Percentiles rank a stretch among this genome's conserved stretches.
phyloP scores from a whole-genome alignment of 2,113 vertebrate species.

The Piprites chloris region DNA sequence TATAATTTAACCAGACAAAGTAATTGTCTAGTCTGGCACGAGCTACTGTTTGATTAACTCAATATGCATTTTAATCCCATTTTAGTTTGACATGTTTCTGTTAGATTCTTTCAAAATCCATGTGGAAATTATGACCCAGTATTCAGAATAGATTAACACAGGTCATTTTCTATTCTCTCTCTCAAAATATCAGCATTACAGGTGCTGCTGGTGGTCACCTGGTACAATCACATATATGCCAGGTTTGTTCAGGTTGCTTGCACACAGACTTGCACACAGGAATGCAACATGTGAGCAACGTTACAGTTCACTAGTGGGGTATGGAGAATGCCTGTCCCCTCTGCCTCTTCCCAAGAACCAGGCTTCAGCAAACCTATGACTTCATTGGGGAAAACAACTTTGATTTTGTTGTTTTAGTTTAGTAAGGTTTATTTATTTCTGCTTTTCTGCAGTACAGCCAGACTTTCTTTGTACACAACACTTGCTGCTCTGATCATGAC shows the following conservation, averaged over 20 bases:
- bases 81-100: background rate
- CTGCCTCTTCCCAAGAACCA: background rate
- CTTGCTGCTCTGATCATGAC: background rate
- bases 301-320: background rate
- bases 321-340: background rate
- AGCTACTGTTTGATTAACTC: background rate
- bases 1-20: background rate
- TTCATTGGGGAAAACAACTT: background rate
- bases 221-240: background rate
- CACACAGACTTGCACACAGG: background rate
- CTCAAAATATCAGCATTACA: background rate
- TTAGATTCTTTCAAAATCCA: background rate
- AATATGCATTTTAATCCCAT: background rate
- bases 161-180: background rate
- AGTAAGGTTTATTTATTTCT: background rate
- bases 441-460: background rate
- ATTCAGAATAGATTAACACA: background rate
- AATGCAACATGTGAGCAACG: background rate
- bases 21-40: background rate
- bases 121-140: background rate
- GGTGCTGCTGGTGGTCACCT: background rate
- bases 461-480: background rate
- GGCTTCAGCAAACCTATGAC: background rate
- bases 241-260: background rate
- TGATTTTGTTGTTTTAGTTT: background rate